Conservation (phyloP, 2,888 invertebrate species). For the Ischnura elegans region DNA sequence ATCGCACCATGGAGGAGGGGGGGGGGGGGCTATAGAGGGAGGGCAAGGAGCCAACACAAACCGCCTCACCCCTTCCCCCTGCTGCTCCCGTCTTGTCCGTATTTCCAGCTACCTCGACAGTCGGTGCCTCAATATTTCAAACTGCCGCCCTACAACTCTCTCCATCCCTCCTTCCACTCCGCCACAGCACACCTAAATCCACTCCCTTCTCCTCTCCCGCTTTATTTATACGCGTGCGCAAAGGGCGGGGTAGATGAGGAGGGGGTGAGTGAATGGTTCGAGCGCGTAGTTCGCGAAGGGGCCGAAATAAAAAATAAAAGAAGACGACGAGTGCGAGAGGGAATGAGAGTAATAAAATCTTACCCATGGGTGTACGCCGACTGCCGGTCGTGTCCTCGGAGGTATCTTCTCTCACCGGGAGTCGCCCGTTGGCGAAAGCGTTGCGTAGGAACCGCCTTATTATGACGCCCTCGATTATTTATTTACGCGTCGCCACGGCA, state of each 20-base stretch:
- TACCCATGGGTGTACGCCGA: not conserved
- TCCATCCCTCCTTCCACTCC: not conserved
- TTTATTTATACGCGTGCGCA: constrained; percentile 5
- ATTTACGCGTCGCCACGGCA: not conserved
- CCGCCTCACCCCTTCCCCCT: not conserved
- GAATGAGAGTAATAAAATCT: too few species aligned
- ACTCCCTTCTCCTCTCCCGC: not conserved
- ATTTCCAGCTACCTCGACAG: constrained; percentile 35
- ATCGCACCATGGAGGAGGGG: not conserved
- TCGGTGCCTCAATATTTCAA: constrained; percentile 34
- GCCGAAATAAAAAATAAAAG: not conserved
- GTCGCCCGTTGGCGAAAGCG: not conserved
- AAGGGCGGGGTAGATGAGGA: not conserved
- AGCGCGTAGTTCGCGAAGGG: not conserved
- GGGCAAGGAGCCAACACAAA: constrained; percentile 5
- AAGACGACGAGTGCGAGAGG: too few species aligned
- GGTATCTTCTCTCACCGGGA: not conserved
- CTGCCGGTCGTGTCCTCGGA: not conserved
- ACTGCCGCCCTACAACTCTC: not conserved
- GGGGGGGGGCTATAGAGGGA: not conserved
- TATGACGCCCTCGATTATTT: constrained; percentile 6
- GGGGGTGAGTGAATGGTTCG: not conserved
- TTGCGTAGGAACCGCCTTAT: not conserved
- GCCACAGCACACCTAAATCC: not conserved
- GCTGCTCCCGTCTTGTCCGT: not conserved